phyloP scores from a whole-genome alignment of 2,113 vertebrate species.

The Emydura subglobosa region DNA sequence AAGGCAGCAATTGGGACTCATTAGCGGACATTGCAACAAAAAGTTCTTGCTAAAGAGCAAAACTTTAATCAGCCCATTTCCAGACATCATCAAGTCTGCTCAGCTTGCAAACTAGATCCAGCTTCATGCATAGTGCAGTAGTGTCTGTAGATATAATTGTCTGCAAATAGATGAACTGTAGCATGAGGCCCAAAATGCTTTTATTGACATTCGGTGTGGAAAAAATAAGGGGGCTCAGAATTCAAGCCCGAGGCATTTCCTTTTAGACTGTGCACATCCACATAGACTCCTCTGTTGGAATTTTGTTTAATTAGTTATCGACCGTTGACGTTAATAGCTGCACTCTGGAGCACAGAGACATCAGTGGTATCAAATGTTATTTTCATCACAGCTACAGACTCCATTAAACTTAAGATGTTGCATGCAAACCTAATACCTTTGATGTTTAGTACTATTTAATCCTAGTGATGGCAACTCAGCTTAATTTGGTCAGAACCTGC shows the following conservation, averaged over 20 bases:
- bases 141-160: neutral
- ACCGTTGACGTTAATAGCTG: constrained; percentile 49
- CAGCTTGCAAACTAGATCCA: neutral
- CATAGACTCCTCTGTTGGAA: neutral
- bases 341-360: neutral
- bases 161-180: neutral
- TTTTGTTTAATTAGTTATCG: constrained; percentile 62
- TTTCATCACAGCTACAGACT: constrained; percentile 41
- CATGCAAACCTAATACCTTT: neutral
- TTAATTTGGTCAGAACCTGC: neutral
- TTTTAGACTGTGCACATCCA: constrained; percentile 36
- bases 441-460: neutral
- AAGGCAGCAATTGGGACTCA: neutral
- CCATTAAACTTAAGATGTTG: constrained; percentile 29
- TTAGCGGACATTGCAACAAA: neutral
- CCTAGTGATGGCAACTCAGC: neutral
- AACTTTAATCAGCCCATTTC: neutral
- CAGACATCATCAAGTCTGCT: fast-evolving
- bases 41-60: neutral
- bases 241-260: constrained; percentile 6
- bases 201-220: constrained; percentile 58
- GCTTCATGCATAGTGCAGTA: fast-evolving
- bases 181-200: constrained; percentile 40
- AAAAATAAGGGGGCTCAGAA: constrained; percentile 39
- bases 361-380: neutral